A percentile compares a stretch with the other conserved stretches of the same genome.
These are phyloP conservation scores for Parasteatoda tepidariorum DNA, from an alignment of 1,140 invertebrate genomes.

Conservation along the genomic window DNA sequence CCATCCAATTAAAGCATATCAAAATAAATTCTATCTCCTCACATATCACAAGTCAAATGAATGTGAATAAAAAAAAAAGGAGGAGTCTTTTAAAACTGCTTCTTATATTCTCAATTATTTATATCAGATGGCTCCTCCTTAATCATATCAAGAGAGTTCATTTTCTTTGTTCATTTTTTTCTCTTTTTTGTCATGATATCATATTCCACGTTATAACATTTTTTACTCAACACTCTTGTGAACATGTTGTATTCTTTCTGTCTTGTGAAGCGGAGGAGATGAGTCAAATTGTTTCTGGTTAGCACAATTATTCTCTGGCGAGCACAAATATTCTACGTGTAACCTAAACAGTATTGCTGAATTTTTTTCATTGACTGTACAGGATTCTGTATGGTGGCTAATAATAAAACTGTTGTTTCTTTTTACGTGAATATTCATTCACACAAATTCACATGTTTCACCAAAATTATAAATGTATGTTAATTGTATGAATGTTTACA, in stretches of 20 bases:
- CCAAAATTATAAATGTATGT: neutral
- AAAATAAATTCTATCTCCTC: slow-evolving; percentile 26
- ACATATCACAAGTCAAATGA: slow-evolving; percentile 47
- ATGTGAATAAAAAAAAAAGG: slow-evolving; percentile 1
- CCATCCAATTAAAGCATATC: slow-evolving; percentile 57
- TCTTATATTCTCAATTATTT: neutral
- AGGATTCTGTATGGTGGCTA: slow-evolving; percentile 59
- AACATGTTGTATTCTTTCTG: slow-evolving; percentile 56
- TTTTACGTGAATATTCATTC: neutral
- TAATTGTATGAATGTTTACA: neutral
- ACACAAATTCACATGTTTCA: neutral
- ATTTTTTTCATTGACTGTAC: slow-evolving; percentile 59
- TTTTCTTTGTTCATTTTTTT: no score
- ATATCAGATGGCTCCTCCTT: neutral
- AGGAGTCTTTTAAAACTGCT: slow-evolving; percentile 34
- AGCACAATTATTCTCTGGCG: slow-evolving; percentile 59
- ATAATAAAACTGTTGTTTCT: slow-evolving; percentile 57
- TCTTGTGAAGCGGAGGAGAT: slow-evolving; percentile 53
- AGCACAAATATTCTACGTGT: slow-evolving; percentile 60
- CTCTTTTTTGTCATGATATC: slow-evolving; percentile 49
- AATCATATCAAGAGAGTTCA: no score
- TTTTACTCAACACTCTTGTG: slow-evolving; percentile 47
- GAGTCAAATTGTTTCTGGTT: slow-evolving; percentile 57
- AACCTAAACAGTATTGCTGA: slow-evolving; percentile 61
- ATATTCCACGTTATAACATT: slow-evolving; percentile 56